Percentiles rank a stretch among this genome's conserved stretches.
phyloP scores from a whole-genome alignment of 2,797 vertebrate genomes.

The Enteromius trimaculatus region DNA sequence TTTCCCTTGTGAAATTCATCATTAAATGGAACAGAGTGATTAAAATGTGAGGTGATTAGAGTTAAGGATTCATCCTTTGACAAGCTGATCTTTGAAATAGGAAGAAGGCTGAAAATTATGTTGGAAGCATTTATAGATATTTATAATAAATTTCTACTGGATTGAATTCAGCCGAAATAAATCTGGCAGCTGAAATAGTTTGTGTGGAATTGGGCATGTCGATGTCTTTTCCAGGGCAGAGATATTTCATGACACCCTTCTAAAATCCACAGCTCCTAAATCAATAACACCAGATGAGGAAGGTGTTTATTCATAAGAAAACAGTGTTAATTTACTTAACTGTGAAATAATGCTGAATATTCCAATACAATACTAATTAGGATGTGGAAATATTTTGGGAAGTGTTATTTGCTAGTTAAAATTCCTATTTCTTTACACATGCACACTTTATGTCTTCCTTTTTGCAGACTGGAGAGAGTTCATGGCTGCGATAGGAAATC shows the following conservation, averaged over 20 bases:
- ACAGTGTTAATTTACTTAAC: background rate
- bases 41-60: background rate
- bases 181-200: background rate
- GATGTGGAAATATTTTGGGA: background rate
- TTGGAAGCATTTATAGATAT: background rate
- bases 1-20: constrained; percentile 1
- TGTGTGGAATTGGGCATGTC: background rate
- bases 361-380: background rate
- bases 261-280: background rate
- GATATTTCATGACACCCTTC: background rate
- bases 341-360: background rate
- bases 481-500: constrained; percentile 68
- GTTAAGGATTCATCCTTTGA: constrained; percentile 6
- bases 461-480: constrained; percentile 60
- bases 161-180: background rate
- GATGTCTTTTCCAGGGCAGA: background rate
- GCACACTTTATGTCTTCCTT: constrained; percentile 36
- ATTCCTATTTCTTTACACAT: background rate
- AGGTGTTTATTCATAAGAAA: constrained; percentile 18
- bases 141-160: background rate
- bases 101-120: background rate
- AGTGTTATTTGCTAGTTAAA: background rate
- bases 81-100: background rate
- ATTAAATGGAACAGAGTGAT: background rate
- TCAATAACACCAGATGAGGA: background rate